These are phyloP conservation scores for Drosophila flavopinicola DNA, from an alignment of 2,888 invertebrate genomes.

Conservation along the genomic window DNA sequence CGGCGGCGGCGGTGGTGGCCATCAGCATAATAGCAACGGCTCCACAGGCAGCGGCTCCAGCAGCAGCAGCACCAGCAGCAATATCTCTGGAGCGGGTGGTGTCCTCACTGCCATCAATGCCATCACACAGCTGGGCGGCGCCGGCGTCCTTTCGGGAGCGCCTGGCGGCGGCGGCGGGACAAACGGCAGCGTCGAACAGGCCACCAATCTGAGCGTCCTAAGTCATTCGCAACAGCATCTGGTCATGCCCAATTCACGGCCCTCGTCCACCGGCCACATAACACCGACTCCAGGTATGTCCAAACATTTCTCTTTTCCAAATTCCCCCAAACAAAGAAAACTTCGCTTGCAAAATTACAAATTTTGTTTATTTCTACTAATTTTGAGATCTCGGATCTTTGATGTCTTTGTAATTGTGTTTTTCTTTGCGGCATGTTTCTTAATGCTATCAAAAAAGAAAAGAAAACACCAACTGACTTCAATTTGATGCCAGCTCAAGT, in stretches of 20 bases:
- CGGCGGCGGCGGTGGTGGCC: constrained; percentile 30
- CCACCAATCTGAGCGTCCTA: constrained; percentile 85
- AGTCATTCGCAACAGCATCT: constrained; percentile 86
- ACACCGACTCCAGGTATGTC: constrained; percentile 86
- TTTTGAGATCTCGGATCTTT: constrained; percentile 28
- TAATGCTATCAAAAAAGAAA: constrained; percentile 37
- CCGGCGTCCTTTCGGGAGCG: constrained; percentile 61
- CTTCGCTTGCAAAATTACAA: constrained; percentile 49
- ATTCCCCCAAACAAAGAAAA: constrained; percentile 16
- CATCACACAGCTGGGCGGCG: constrained; percentile 66
- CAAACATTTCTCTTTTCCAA: not conserved
- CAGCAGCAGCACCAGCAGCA: constrained; percentile 76
- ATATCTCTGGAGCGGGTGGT: constrained; percentile 64
- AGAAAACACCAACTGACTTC: constrained; percentile 4
- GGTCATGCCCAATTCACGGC: constrained; percentile 85
- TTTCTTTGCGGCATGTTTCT: constrained; percentile 58
- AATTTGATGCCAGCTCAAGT: constrained; percentile 5
- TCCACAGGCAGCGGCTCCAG: constrained; percentile 62
- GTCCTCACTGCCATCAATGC: constrained; percentile 62
- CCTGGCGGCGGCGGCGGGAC: constrained; percentile 64
- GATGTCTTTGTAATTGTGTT: constrained; percentile 21
- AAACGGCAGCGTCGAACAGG: constrained; percentile 76
- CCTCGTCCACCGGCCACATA: constrained; percentile 86
- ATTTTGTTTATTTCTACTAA: constrained; percentile 48
- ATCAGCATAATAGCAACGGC: constrained; percentile 81